These are phyloP conservation scores for Sphenopsis melanotis DNA, from an alignment of 2,797 vertebrate genomes.

Conservation along the genomic window DNA sequence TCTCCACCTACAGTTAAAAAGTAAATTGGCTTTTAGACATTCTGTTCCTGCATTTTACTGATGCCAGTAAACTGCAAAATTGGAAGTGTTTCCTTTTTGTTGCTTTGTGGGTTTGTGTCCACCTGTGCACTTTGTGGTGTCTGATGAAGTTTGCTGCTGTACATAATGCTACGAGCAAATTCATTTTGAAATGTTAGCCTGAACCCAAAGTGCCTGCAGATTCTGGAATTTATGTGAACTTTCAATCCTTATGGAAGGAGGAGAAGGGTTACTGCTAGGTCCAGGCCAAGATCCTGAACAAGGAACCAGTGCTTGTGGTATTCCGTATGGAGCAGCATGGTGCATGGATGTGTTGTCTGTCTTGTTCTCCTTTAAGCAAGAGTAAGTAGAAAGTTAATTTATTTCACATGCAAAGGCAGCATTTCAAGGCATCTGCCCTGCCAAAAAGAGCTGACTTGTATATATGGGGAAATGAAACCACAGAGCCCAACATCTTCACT, in stretches of 20 bases:
- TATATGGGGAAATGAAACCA: not conserved
- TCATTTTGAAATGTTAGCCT: not conserved
- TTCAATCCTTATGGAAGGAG: not conserved
- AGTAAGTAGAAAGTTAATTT: not conserved
- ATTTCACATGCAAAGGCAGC: slow-evolving; percentile 10
- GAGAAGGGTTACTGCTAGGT: not conserved
- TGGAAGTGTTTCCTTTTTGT: not conserved
- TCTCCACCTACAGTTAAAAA: slow-evolving; percentile 4
- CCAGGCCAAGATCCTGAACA: not conserved
- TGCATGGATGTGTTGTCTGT: not conserved
- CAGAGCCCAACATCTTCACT: not conserved
- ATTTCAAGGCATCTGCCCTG: not conserved
- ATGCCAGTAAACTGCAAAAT: not conserved
- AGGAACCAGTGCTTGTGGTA: not conserved
- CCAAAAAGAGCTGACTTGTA: not conserved
- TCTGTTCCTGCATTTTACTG: slow-evolving; percentile 1
- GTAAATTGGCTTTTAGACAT: not conserved
- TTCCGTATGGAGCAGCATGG: not conserved
- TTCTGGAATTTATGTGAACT: not conserved
- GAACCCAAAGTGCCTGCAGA: not conserved
- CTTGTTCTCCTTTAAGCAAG: not conserved
- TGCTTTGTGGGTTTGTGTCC: not conserved
- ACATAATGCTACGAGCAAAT: not conserved
- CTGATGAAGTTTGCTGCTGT: not conserved
- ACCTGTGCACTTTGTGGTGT: not conserved